phyloP scores from a whole-genome alignment of 2,113 vertebrate species.

The Oreochromis tanganicae region DNA sequence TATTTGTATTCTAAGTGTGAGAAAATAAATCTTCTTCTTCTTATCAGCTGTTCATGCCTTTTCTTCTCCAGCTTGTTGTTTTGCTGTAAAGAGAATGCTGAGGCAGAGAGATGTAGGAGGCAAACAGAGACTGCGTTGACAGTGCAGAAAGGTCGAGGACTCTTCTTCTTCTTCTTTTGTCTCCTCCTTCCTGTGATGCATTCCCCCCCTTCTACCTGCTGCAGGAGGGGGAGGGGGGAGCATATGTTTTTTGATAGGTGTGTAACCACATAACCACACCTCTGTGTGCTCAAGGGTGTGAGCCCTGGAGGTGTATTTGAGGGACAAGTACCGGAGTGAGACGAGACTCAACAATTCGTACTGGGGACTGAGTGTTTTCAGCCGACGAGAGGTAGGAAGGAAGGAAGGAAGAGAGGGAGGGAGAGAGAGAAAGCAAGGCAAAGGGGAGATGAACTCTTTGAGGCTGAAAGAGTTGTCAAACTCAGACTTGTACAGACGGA shows the following conservation, averaged over 20 bases:
- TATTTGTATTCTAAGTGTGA: background rate
- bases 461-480: constrained; percentile 89
- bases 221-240: constrained; percentile 25
- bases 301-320: constrained; percentile 71
- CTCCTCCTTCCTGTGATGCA: background rate
- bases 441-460: constrained; percentile 84
- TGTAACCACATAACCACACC: constrained; percentile 66
- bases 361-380: background rate
- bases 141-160: background rate
- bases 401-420: background rate
- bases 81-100: background rate
- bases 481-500: constrained; percentile 88
- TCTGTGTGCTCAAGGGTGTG: constrained; percentile 70
- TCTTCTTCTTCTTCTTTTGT: background rate
- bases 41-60: background rate
- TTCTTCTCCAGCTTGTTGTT: background rate
- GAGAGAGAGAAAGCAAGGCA: constrained; percentile 27
- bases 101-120: constrained; percentile 7
- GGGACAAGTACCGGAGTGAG: constrained; percentile 21
- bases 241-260: constrained; percentile 69
- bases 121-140: background rate
- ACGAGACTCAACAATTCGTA: background rate
- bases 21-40: background rate
- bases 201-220: constrained; percentile 43
- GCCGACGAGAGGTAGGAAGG: background rate